These are phyloP conservation scores for Atherinosoma microstoma DNA, from an alignment of 2,797 vertebrate genomes.

Conservation along the genomic window DNA sequence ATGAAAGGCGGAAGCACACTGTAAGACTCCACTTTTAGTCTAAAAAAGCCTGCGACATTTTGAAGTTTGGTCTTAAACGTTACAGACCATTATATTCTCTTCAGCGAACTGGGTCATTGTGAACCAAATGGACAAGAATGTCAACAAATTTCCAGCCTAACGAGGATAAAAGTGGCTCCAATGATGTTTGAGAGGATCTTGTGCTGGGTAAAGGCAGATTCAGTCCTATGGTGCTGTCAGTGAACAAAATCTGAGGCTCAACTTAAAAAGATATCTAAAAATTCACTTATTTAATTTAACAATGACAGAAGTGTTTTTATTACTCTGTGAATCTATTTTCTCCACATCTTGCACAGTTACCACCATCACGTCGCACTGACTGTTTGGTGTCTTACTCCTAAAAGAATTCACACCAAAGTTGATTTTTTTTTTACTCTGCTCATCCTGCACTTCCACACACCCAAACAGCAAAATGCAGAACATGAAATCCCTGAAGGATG, in stretches of 20 bases:
- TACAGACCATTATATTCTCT: background rate
- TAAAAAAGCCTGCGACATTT: slow-evolving; percentile 8
- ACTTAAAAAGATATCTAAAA: background rate
- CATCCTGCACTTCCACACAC: background rate
- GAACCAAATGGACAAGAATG: background rate
- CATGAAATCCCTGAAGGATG: background rate
- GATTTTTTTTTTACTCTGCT: background rate
- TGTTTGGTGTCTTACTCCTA: background rate
- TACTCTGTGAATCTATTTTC: background rate
- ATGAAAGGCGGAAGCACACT: slow-evolving; percentile 22
- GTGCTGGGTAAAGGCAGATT: slow-evolving; percentile 1
- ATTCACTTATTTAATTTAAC: background rate
- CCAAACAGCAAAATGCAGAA: slow-evolving; percentile 11
- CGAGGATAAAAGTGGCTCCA: background rate
- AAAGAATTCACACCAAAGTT: background rate
- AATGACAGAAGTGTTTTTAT: background rate
- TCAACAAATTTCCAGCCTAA: background rate
- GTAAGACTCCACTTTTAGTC: slow-evolving; percentile 4
- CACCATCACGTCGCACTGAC: background rate
- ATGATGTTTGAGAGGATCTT: background rate
- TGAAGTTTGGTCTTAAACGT: background rate
- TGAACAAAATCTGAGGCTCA: slow-evolving; percentile 1
- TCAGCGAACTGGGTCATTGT: background rate
- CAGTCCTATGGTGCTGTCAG: slow-evolving; percentile 8
- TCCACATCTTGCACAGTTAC: background rate